A percentile compares a stretch with the other conserved stretches of the same genome.
These are phyloP conservation scores for Phalacrocorax aristotelis DNA, from an alignment of 2,113 vertebrate genomes.

Conservation along the genomic window DNA sequence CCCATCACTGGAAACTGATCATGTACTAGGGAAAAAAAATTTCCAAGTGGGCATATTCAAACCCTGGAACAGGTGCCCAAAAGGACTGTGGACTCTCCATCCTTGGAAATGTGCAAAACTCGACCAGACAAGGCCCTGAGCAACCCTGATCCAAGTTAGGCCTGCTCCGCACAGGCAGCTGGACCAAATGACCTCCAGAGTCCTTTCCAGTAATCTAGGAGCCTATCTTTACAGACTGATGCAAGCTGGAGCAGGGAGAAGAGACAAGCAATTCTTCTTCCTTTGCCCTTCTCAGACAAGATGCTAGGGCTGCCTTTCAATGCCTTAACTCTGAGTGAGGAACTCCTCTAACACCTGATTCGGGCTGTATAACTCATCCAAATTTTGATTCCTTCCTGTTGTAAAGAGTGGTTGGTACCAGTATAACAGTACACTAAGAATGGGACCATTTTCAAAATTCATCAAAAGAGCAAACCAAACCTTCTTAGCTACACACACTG, in stretches of 20 bases:
- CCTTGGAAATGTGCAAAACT: not conserved
- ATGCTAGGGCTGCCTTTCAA: not conserved
- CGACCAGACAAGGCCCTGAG: not conserved
- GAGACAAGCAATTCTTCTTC: not conserved
- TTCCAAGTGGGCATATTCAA: not conserved
- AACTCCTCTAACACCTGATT: not conserved
- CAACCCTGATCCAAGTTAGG: no score
- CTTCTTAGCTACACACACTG: not conserved
- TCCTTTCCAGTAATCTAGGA: not conserved
- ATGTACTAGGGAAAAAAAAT: not conserved
- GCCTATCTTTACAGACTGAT: not conserved
- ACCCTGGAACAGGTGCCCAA: not conserved
- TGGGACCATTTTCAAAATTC: not conserved
- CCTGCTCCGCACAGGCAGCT: not conserved
- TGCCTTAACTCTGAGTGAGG: not conserved
- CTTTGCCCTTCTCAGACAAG: not conserved
- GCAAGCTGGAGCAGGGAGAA: not conserved
- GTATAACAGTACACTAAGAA: not conserved
- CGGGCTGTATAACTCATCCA: not conserved
- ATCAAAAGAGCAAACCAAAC: not conserved
- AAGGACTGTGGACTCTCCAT: not conserved
- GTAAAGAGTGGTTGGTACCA: not conserved
- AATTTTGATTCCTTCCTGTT: not conserved
- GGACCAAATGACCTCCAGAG: not conserved
- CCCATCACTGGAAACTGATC: not conserved